phyloP scores from a whole-genome alignment of 2,797 vertebrate genomes.

The Harpagifer antarcticus region DNA sequence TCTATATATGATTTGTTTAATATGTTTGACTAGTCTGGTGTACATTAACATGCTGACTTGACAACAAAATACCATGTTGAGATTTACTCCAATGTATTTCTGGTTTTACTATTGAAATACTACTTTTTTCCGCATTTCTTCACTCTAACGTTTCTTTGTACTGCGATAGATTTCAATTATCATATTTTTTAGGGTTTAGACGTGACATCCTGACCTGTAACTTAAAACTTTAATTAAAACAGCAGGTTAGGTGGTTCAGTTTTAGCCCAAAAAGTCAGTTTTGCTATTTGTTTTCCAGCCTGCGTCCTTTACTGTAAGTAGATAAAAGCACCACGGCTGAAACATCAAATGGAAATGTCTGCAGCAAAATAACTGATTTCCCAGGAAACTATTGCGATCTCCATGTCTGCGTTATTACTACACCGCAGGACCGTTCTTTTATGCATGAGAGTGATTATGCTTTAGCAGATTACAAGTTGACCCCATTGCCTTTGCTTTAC shows the following conservation, averaged over 20 bases:
- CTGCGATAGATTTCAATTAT: neutral
- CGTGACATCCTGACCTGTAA: neutral
- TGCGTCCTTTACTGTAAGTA: constrained; percentile 41
- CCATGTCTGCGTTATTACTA: constrained; percentile 63
- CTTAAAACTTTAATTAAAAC: neutral
- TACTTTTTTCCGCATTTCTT: too few species aligned
- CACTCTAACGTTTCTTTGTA: too few species aligned
- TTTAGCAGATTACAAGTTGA: constrained; percentile 80
- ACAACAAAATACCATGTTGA: too few species aligned
- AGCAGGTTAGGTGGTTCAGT: neutral
- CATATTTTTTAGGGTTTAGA: neutral
- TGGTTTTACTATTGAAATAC: too few species aligned
- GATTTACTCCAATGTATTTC: too few species aligned
- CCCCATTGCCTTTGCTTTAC: constrained; percentile 81
- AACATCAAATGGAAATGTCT: constrained; percentile 62
- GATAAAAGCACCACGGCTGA: constrained; percentile 42
- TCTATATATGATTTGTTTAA: too few species aligned
- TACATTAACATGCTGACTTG: too few species aligned
- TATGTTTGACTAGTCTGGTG: too few species aligned
- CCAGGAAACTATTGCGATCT: constrained; percentile 58
- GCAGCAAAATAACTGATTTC: constrained; percentile 63
- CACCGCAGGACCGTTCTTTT: constrained; percentile 63
- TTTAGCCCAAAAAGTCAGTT: neutral
- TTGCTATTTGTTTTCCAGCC: neutral
- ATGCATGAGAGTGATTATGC: constrained; percentile 79